Evolutionary conservation across 37 sponge, comb jelly and placozoan genomes (phyloP), one percentile per base, ranked within the genome.

Genomic region (Bolinopsis microptera): DNA sequence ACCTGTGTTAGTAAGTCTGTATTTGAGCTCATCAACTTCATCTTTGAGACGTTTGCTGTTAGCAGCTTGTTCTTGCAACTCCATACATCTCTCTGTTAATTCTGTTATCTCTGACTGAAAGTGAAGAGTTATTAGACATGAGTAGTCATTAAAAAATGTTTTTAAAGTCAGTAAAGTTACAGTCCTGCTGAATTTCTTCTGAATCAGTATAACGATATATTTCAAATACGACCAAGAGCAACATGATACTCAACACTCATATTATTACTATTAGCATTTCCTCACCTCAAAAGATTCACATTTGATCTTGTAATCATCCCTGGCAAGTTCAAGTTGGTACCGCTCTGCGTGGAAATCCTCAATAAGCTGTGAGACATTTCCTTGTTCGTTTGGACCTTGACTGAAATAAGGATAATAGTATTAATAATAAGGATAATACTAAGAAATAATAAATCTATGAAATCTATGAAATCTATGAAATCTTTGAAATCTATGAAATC

Each of bases 281-380:
- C 41, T 24, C 13, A 86, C 90, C 90, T 86, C 90, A 18, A 33
- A 40, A 28, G 90, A 28, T 40, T 86, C 90, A 34, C 90, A 86
- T 48, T 86, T 86, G n/a, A 86, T 38, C 31, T 41, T 39, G 30
- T 86, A 86, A 27, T 86, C 90, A 30, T 86, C 90, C 3, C 90
- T 18, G n/a, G 90, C 90, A 5, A 34, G 1, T 30, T 86, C 90
- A 18, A 86, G 26, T 30, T 86, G 90, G 30, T 33, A 86, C 0
- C 90, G n/a, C 26, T 86, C 90, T n/a, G 90, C 90, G 2, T 86
- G 90, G 90, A 86, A 86, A 41, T 86, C 61, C 26, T 86, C 90
- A 8, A 86, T 41, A 40, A 86, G 61, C 30, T 86, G 90, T 1
- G 90, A 86, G 28, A 86, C 61, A 30, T 86, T 86, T 16, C 80